These are phyloP conservation scores for Gallinago media DNA, from an alignment of 2,113 vertebrate genomes.

Conservation along the genomic window DNA sequence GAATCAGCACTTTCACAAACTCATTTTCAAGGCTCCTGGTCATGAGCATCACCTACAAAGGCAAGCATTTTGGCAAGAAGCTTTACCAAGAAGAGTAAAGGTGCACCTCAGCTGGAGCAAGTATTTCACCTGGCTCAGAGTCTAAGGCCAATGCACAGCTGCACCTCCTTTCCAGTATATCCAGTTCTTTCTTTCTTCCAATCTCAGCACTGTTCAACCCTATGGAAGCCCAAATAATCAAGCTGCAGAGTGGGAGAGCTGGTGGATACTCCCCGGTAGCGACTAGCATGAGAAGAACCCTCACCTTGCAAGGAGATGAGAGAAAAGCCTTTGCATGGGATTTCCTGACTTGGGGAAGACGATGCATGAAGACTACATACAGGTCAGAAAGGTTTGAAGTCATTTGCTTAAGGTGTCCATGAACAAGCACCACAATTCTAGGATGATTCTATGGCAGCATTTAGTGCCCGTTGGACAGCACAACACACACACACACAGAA, in stretches of 20 bases:
- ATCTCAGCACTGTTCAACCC: not conserved
- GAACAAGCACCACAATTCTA: not conserved
- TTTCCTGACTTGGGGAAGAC: not conserved
- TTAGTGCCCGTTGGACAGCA: not conserved
- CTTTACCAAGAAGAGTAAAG: not conserved
- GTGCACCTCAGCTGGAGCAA: not conserved
- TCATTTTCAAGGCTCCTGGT: not conserved
- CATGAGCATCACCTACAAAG: not conserved
- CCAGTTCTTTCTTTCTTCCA: not conserved
- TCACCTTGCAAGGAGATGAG: not conserved
- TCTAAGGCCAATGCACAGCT: not conserved
- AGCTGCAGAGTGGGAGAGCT: not conserved
- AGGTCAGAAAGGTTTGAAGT: not conserved
- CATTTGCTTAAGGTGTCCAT: not conserved
- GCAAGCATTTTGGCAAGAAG: not conserved
- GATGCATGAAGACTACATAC: no score
- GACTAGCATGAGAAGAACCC: not conserved
- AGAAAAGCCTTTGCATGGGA: not conserved
- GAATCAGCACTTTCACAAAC: not conserved
- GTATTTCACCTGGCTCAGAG: not conserved
- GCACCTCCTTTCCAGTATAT: not conserved
- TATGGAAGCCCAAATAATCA: not conserved
- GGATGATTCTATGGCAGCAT: not conserved
- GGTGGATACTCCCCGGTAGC: not conserved
- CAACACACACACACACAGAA: not conserved